Evolutionary conservation across 2,888 invertebrate species (phyloP), one percentile per base, ranked within the genome.

Genomic region (Mamestra brassicae): DNA sequence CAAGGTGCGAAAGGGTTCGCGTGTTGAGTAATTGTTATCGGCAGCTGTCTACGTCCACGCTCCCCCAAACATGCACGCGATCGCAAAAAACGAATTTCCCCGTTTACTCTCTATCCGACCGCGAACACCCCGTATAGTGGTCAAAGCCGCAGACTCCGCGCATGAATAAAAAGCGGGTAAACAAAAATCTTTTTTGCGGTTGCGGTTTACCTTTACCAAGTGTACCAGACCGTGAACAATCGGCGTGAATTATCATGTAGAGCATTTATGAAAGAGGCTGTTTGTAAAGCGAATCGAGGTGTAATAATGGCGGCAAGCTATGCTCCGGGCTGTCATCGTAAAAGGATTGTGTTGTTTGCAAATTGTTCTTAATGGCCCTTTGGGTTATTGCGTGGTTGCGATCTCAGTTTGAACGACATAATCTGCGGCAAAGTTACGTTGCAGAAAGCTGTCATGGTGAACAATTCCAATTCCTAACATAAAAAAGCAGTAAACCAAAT

Each of bases 201-300:
- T 92, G 94, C 94, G 96, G 95, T 94, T 94, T 92, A 93, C 94
- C 95, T 95, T 95, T 95, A 91, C 93, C 89, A 89, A 88, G 94
- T 93, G 93, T 91, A 94, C 93, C 94, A 96, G 96, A 96, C 96
- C 95, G 93, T 96, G 95, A 95, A 96, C 94, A 95, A 96, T 95
- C 93, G 92, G 90, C 90, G 90, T 92, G 94, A 94, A 95, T 96
- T 95, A 95, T 94, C 95, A 95, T 94, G 94, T 94, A 93, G 92
- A 93, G 93, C 93, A 91, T 93, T 95, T 94, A 93, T 94, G 92
- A 93, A 94, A 93, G 93, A 95, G 93, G 90, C 90, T 93, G 93
- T 95, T 94, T 95, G 94, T 93, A 92, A 92, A 94, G 90, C 92
- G 92, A 92, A 92, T 92, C 90, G 92, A 92, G 91, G 90, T 92